phyloP scores from a whole-genome alignment of 2,113 vertebrate genomes.

The Apteryx mantelli region DNA sequence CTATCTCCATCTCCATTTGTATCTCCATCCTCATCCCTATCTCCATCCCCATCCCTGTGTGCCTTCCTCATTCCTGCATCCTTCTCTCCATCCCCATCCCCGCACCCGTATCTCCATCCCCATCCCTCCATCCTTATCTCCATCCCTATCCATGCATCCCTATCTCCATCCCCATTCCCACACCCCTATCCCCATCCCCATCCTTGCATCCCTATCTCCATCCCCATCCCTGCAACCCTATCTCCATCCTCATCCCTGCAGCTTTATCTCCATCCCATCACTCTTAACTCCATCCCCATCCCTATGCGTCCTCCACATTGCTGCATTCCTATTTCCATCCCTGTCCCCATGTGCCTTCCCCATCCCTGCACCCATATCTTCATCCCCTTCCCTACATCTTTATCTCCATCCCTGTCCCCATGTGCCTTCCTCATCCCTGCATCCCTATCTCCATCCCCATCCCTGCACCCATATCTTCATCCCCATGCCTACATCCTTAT shows the following conservation, averaged over 20 bases:
- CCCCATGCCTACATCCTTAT: neutral
- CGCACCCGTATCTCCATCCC: neutral
- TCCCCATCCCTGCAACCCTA: neutral
- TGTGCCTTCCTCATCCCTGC: neutral
- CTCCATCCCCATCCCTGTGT: too few species aligned
- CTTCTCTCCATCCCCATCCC: neutral
- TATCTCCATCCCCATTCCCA: neutral
- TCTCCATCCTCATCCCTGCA: neutral
- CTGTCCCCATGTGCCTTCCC: neutral
- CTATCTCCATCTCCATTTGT: neutral
- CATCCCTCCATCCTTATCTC: neutral
- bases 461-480: neutral
- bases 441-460: neutral
- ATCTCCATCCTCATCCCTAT: neutral
- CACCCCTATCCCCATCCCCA: rapidly evolving
- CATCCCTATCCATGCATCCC: neutral
- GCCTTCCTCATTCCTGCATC: neutral
- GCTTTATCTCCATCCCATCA: neutral
- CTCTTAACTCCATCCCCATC: too few species aligned
- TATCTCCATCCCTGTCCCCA: too few species aligned
- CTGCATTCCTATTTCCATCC: too few species aligned
- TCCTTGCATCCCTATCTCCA: neutral
- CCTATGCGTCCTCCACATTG: too few species aligned
- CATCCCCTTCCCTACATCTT: neutral
- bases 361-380: too few species aligned